These are phyloP conservation scores for Cydia amplana DNA, from an alignment of 1,140 invertebrate genomes.

Conservation along the genomic window DNA sequence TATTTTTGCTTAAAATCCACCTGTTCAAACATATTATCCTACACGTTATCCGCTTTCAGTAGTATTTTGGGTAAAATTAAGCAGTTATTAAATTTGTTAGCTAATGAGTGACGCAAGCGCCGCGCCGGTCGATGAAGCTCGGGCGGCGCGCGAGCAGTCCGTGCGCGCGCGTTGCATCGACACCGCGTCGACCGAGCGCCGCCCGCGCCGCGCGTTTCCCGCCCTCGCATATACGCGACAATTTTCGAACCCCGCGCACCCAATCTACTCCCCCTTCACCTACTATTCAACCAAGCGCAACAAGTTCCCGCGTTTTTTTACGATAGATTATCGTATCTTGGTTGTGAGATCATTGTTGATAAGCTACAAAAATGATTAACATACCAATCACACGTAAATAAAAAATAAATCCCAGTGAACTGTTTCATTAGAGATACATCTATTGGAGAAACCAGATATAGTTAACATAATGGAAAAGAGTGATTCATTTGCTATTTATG, in stretches of 20 bases:
- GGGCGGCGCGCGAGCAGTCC: slow-evolving; percentile 50
- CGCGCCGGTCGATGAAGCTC: slow-evolving; percentile 47
- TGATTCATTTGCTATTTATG: slow-evolving; percentile 64
- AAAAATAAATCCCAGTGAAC: neutral
- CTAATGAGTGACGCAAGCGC: slow-evolving; percentile 61
- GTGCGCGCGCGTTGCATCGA: slow-evolving; percentile 47
- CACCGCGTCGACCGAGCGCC: slow-evolving; percentile 41
- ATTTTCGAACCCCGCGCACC: slow-evolving; percentile 22
- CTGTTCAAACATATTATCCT: neutral
- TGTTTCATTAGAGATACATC: neutral
- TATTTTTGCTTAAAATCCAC: neutral
- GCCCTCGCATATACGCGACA: slow-evolving; percentile 21
- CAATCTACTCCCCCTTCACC: slow-evolving; percentile 33
- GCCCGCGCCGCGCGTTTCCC: slow-evolving; percentile 19
- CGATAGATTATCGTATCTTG: neutral
- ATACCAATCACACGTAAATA: neutral
- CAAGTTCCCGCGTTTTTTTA: slow-evolving; percentile 45
- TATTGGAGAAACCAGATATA: neutral
- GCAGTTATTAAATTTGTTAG: slow-evolving; percentile 26
- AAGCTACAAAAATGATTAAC: slow-evolving; percentile 1
- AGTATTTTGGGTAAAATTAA: neutral
- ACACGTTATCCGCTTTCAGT: neutral
- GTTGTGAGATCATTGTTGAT: slow-evolving; percentile 3
- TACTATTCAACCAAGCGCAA: slow-evolving; percentile 33
- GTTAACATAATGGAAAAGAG: slow-evolving; percentile 57